Base-by-base conservation (phyloP, 2,113 vertebrate species). In the Bubo blakistoni region DNA sequence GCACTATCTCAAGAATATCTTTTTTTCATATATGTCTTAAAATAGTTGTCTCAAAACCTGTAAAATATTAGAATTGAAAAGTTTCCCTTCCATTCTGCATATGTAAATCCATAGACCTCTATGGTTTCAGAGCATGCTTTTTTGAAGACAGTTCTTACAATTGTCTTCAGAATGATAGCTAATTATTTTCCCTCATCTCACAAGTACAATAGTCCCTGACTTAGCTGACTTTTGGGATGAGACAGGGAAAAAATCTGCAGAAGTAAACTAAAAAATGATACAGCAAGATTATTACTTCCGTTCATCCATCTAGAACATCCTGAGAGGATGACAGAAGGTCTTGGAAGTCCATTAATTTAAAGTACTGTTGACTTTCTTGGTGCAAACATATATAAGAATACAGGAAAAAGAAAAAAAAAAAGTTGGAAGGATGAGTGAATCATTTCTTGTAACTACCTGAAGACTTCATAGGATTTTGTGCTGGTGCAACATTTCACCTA, bases 301-400 rank as follows among this genome's bases (percentile, higher is more conserved):
- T 66, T 90, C 46, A 92, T 72, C 74, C 71, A 73, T 61, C 62
- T 78, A 90, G 70, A 85, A 85, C 63, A 92, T 93, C 79, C 71
- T 82, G 71, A 96, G 74, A 80, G 63, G 76, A 63, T 83, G 74
- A 74, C 63, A 93, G 54, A 95, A 93, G 85, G 55, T 86, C 74
- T 94, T 58, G 55, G 69, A 78, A 81, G 27, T 13, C 38, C 55
- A 92, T 88, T 94, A 90, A 95, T 96, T 96, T 92, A n/a, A 94
- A 92, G 10, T 54, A 30, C 71, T 86, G 30, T 69, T 11, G 32
- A 61, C 29, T 90, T 85, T 74, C 38, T 86, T 25, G 6, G 22
- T 66, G 44, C 25, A 90, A 88, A 66, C 10, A 10, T 30, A 32
- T 7, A 52, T 17, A 44, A n/a, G 32, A 88, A 61, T 38, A 65